Evolutionary conservation across 2,797 vertebrate species (phyloP), one percentile per base, ranked within the genome.

Genomic region (Lithobates pipiens): DNA sequence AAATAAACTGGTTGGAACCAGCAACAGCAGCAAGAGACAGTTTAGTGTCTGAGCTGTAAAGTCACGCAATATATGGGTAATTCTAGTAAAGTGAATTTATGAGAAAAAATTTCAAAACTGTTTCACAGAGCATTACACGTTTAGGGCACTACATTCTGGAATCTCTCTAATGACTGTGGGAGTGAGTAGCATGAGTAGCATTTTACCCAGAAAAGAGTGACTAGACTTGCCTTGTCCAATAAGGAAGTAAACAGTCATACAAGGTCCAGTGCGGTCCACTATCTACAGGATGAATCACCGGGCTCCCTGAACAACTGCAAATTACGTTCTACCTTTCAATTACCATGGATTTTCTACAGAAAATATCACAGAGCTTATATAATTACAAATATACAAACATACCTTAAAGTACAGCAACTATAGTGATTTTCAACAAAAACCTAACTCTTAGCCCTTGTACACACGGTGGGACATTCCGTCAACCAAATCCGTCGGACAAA

Each of bases 1-100:
- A 78, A 78, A n/a, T 3, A 72, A 50, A 65, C 69, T 71, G 13
- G 36, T 34, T 36, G n/a, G 25, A 32, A 68, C 76, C 71, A 67
- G 76, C 67, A 39, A 39, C 39, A 65, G 5, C 34, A 29, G 29
- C 21, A 36, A 50, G 36, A 85, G 16, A 50, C 29, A 2, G 11
- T 0, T 23, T 9, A 71, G 4, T 32, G 67, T 57, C 42, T 15
- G 15, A 70, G 44, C 2, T 8, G 10, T 67, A 23, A 50, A 32
- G 61, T 76, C 76, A 54, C 16, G 13, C 46, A 50, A 50, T 50
- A 15, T 18, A 54, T 16, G 16, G 4, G 3, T 13, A 54, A 54
- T 54, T 54, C 50, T 54, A 3, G 50, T 18, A 54, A 54, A 16
- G 16, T 54, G 50, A 18, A 54, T 54, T 54, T 54, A 54, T 54